These are phyloP conservation scores for Daphoenositta chrysoptera DNA, from an alignment of 2,113 vertebrate species.

Conservation along the genomic window DNA sequence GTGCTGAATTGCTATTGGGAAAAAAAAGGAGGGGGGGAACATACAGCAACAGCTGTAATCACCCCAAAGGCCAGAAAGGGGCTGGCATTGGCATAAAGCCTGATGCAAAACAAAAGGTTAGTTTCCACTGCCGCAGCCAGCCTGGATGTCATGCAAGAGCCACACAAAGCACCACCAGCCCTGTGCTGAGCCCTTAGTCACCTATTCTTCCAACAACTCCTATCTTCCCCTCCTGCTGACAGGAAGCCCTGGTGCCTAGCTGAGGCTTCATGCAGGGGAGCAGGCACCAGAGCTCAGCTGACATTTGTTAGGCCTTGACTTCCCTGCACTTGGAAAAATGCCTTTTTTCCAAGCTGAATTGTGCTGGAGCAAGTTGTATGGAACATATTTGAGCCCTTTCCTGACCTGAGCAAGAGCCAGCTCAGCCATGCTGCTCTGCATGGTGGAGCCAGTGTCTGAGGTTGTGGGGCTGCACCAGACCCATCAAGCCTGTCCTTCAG, in stretches of 20 bases:
- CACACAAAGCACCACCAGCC: accelerated
- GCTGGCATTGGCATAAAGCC: not conserved
- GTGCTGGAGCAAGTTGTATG: not conserved
- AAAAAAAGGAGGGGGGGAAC: accelerated
- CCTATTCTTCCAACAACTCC: not conserved
- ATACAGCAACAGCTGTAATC: not conserved
- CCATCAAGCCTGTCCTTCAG: not conserved
- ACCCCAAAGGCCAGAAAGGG: not conserved
- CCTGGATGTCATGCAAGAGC: accelerated
- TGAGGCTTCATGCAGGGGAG: not conserved
- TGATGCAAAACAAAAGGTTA: not conserved
- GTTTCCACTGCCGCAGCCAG: not conserved
- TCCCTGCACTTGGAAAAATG: not conserved
- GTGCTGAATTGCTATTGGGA: not conserved
- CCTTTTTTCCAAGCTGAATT: not conserved
- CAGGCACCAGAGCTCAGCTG: not conserved
- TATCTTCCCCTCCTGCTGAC: not conserved
- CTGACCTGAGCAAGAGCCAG: not conserved
- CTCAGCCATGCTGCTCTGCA: not conserved
- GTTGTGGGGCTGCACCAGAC: not conserved
- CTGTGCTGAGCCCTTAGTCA: accelerated
- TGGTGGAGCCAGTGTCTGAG: not conserved
- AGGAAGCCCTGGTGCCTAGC: not conserved
- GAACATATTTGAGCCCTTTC: not conserved
- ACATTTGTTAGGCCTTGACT: not conserved